Percentiles rank a stretch among this genome's conserved stretches.
These are phyloP conservation scores for Ophion ventricosus DNA, from an alignment of 2,888 invertebrate species.

Conservation along the genomic window DNA sequence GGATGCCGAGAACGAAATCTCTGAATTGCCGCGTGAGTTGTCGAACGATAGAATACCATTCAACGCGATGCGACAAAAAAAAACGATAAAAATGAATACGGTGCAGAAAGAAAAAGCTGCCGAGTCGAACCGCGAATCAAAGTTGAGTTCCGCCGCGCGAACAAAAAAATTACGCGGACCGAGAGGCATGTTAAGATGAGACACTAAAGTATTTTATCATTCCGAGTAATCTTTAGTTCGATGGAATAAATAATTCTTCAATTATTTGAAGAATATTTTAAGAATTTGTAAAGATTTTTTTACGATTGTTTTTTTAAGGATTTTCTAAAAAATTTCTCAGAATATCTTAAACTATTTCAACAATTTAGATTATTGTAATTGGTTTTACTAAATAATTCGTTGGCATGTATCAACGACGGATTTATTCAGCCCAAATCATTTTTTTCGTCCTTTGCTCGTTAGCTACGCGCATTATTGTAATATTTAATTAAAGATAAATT, in stretches of 20 bases:
- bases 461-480: not conserved
- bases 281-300: no score
- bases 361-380: no score
- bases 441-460: not conserved
- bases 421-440: not conserved
- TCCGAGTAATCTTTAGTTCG: no score
- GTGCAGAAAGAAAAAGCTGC: not conserved
- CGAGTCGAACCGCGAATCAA: not conserved
- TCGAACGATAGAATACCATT: not conserved
- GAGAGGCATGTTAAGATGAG: no score
- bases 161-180: not conserved
- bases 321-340: no score
- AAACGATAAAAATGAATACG: not conserved
- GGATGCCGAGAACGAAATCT: slow-evolving; percentile 73
- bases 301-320: no score
- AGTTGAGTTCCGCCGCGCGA: not conserved
- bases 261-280: no score
- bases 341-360: no score
- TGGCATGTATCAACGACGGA: not conserved
- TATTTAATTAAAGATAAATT: not conserved
- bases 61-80: not conserved
- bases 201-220: no score
- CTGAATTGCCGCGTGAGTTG: slow-evolving; percentile 72
- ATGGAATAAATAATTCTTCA: no score
- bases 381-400: no score